Base-by-base conservation (phyloP, 2,797 vertebrate genomes). In the Tinamus major region DNA sequence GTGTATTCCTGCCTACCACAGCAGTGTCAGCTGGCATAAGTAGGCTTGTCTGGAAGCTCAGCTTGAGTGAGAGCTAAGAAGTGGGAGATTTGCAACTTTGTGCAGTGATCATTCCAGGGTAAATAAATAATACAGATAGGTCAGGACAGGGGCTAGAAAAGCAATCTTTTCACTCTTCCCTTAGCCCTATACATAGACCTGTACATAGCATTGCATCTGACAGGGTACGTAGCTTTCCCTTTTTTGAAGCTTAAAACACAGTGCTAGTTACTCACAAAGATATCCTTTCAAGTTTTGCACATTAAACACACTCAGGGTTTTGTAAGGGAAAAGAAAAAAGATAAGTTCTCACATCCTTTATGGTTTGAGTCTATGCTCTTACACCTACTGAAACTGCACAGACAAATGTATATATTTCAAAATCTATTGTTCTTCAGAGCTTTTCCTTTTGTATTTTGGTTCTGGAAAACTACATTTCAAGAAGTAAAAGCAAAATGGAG, bases 111-210 rank as follows among this genome's bases (percentile, higher is more conserved):
- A 71, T 83, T 90, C 85, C 49, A 72, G 55, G 89, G 59, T 87
- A 93, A 95, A 93, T 90, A 92, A 91, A 93, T 85, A 89, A 89
- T 69, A 90, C 23, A 71, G 55, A 46, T 42, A 15, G 61, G 75
- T 80, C 71, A 92, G 62, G 79, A 87, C 56, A 85, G 65, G 31
- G 69, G 95, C 29, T 51, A 87, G 56, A 87, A 93, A 89, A 94
- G 87, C 76, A 76, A 89, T 79, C 29, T 69, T 24, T 56, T 75
- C 13, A 2, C 85, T 94, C 59, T 80, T 93, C 35, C 76, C 90
- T 69, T 62, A 75, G 20, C 19, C 27, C 23, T 61, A 35, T 62
- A 42, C 48, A 64, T 42, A 90, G 61, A 9, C 27, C 23, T 61
- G 37, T 62, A 48, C 51, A 68, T 42, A 90, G 55, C 11, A 56